phyloP scores from a whole-genome alignment of 2,888 invertebrate genomes.

The Drosophila vallismaia region DNA sequence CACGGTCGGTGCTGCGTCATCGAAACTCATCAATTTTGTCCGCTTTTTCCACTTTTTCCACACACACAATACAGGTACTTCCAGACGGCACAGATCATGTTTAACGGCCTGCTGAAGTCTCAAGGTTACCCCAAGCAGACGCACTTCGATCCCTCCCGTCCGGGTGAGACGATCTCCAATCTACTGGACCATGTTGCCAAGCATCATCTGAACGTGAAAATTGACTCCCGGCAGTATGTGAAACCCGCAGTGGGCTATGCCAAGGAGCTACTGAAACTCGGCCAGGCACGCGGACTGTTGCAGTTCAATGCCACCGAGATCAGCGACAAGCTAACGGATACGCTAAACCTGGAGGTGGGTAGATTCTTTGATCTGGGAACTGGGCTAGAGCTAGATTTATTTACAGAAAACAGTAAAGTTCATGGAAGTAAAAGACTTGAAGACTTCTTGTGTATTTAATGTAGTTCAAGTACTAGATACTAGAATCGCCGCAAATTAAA shows the following conservation, averaged over 20 bases:
- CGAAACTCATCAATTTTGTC: conserved; percentile 46
- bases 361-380: conserved; percentile 27
- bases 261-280: conserved; percentile 89
- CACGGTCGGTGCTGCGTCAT: conserved; percentile 57
- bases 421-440: background rate
- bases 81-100: conserved; percentile 88
- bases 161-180: conserved; percentile 89
- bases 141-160: conserved; percentile 88
- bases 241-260: conserved; percentile 90
- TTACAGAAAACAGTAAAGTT: background rate
- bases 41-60: conserved; percentile 25
- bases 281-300: conserved; percentile 88
- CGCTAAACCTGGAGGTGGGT: conserved; percentile 89
- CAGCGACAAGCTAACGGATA: conserved; percentile 90
- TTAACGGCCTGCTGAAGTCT: conserved; percentile 90
- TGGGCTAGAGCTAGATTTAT: conserved; percentile 28
- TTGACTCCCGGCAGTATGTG: conserved; percentile 90
- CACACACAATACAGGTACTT: conserved; percentile 86
- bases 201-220: conserved; percentile 88
- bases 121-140: conserved; percentile 90
- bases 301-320: conserved; percentile 89
- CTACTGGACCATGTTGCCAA: conserved; percentile 88
- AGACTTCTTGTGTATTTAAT: too few relatives aligned
- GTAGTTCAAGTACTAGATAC: conserved; percentile 3
- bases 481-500: conserved; percentile 60